Evolutionary conservation across 2,797 vertebrate genomes (phyloP).

Genomic region (Lithobates sylvaticus): DNA sequence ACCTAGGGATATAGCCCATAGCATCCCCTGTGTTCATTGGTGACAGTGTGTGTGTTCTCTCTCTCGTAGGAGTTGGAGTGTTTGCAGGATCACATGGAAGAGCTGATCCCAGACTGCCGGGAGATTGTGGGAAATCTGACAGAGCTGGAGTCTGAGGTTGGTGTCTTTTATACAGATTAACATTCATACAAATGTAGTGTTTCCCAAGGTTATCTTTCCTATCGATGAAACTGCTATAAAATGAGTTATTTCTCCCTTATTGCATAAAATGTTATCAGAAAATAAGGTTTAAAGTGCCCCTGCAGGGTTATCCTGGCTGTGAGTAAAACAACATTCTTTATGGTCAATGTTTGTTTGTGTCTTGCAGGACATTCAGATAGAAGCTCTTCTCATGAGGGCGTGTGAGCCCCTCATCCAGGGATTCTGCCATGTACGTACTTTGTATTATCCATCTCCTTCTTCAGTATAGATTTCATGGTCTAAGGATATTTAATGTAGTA

Average conservation of each 20-base stretch:
- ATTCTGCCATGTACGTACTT: slow-evolving; percentile 89
- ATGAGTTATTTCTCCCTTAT: neutral
- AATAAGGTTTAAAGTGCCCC: neutral
- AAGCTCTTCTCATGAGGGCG: slow-evolving; percentile 92
- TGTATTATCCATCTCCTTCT: neutral
- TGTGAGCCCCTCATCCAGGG: slow-evolving; percentile 93
- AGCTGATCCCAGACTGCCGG: slow-evolving; percentile 86
- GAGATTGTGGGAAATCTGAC: slow-evolving; percentile 94
- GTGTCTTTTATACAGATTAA: neutral
- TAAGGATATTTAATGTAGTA: neutral
- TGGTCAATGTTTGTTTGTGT: slow-evolving; percentile 25
- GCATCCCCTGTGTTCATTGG: too few relatives aligned
- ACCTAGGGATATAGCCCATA: too few relatives aligned
- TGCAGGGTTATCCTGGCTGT: neutral
- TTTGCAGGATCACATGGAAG: slow-evolving; percentile 94
- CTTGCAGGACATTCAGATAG: slow-evolving; percentile 93
- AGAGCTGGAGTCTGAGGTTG: slow-evolving; percentile 93
- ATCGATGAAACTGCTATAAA: too few relatives aligned
- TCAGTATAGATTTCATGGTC: neutral
- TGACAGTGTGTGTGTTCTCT: neutral
- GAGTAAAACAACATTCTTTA: neutral
- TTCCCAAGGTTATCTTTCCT: neutral
- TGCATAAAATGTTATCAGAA: neutral
- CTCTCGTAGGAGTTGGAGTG: slow-evolving; percentile 89
- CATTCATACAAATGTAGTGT: too few relatives aligned